phyloP scores from a whole-genome alignment of 2,113 vertebrate genomes.

The Heterochromis multidens region DNA sequence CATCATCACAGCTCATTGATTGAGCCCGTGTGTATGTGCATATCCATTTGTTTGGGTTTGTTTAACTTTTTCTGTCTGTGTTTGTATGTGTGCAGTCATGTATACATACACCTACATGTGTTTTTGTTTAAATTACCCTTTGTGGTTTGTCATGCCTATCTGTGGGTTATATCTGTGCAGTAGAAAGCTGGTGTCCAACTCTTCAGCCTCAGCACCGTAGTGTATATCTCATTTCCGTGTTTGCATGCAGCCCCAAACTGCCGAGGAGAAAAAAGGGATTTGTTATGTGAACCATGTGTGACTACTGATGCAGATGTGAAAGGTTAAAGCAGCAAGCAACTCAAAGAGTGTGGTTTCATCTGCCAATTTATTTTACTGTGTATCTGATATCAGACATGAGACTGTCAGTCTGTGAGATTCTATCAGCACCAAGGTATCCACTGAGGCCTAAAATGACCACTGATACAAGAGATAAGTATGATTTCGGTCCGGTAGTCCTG shows the following conservation, averaged over 20 bases:
- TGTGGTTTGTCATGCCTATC: conserved; percentile 25
- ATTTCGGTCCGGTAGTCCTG: not conserved
- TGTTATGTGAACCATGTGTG: conserved; percentile 77
- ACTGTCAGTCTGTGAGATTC: conserved; percentile 49
- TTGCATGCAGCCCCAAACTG: conserved; percentile 60
- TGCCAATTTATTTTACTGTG: conserved; percentile 36
- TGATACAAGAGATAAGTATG: conserved; percentile 14
- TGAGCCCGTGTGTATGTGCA: not conserved
- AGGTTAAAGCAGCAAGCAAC: conserved; percentile 46
- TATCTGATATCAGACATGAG: conserved; percentile 27
- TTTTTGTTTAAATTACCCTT: conserved; percentile 34
- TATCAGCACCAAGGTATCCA: conserved; percentile 15
- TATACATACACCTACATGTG: conserved; percentile 30
- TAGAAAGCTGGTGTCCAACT: conserved; percentile 34
- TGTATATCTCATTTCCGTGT: conserved; percentile 69
- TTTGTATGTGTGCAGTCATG: not conserved
- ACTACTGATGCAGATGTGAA: conserved; percentile 58
- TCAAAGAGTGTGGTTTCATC: conserved; percentile 43
- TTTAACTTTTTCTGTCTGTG: not conserved
- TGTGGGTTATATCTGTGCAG: conserved; percentile 35
- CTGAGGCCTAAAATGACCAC: conserved; percentile 37
- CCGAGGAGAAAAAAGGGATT: conserved; percentile 54
- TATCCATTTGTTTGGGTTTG: not conserved
- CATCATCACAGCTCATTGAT: not conserved
- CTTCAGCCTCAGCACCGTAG: conserved; percentile 51